Base-by-base conservation (phyloP, 2,113 vertebrate genomes). In the Myrmecophaga tridactyla region DNA sequence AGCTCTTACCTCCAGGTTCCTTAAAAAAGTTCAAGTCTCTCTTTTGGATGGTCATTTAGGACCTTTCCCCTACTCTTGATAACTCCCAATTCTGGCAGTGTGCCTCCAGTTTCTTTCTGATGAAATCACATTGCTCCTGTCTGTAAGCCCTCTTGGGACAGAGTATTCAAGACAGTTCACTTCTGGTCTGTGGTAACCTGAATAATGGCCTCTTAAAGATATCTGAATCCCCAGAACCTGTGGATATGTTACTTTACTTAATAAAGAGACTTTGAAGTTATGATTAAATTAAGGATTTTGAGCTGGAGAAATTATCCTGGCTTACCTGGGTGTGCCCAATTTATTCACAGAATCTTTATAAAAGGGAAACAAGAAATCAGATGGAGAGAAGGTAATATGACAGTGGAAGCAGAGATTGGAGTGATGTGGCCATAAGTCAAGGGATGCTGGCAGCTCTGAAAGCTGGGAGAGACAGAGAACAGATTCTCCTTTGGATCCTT, bases 261-360 rank as follows among this genome's bases (percentile, higher is more conserved):
- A 72, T 78, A 83, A 75, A 76, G 18, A 25, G 25, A 86, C n/a
- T 93, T 91, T 89, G 48, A 4, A 6, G 2, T 80, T 78, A 0
- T 86, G 80, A 89, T 70, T 72, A 67, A 62, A 86, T 75, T 72
- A 67, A 69, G 7, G 14, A 78, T 95, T 84, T 83, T 89, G 34
- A 92, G 60, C 75, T 93, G 17, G 58, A 0, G 29, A 63, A 3
- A 80, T 73, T 83, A 83, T 62, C 53, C 46, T 86, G 11, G 7
- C 41, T 86, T 85, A 88, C 72, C 8, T 77, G 48, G 10, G 48
- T 92, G 23, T 13, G 10, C 2, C 17, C 73, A 8, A 69, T 81
- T 17, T 53, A 84, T 34, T 92, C 69, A 46, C 34, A 72, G 13
- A 1, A 1, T 69, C 20, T 15, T 90, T 91, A 62, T 36, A 62